Evolutionary conservation across 2,797 vertebrate genomes (phyloP).

Genomic region (Galaxias olidus): DNA sequence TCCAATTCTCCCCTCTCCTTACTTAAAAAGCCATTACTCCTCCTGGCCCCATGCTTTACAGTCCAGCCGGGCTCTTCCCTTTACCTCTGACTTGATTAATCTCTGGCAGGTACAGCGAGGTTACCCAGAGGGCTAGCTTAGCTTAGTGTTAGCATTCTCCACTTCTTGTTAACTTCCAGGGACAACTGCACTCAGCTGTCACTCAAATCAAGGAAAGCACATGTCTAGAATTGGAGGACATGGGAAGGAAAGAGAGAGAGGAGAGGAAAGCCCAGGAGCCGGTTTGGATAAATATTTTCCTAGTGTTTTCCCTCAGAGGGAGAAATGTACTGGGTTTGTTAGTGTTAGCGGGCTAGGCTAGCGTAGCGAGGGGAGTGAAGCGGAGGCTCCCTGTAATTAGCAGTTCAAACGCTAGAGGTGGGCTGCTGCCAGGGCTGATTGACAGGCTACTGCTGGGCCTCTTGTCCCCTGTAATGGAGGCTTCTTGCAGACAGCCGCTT

Average conservation of each 20-base stretch:
- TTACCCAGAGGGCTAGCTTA: slow-evolving; percentile 30
- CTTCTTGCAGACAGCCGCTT: slow-evolving; percentile 74
- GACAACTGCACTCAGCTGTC: slow-evolving; percentile 12
- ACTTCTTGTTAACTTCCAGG: no score
- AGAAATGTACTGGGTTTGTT: slow-evolving; percentile 63
- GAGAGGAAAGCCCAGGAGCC: slow-evolving; percentile 25
- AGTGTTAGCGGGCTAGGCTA: slow-evolving; percentile 52
- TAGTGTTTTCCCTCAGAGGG: slow-evolving; percentile 54
- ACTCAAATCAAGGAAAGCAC: slow-evolving; percentile 12
- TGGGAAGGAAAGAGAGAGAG: slow-evolving; percentile 37
- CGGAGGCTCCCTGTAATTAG: slow-evolving; percentile 77
- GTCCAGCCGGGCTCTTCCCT: slow-evolving; percentile 45
- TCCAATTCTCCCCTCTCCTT: slow-evolving; percentile 29
- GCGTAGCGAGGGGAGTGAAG: slow-evolving; percentile 44
- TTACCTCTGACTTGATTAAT: slow-evolving; percentile 64
- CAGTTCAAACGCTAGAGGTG: slow-evolving; percentile 74
- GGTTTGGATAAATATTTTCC: slow-evolving; percentile 71
- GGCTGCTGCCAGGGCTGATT: slow-evolving; percentile 67
- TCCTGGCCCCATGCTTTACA: slow-evolving; percentile 46
- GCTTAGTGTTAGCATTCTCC: no score
- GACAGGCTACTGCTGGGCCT: slow-evolving; percentile 71
- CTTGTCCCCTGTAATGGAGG: slow-evolving; percentile 73
- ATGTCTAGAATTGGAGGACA: slow-evolving; percentile 41
- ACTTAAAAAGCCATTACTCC: slow-evolving; percentile 63
- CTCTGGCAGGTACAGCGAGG: slow-evolving; percentile 43